Evolutionary conservation across 2,888 invertebrate species (phyloP), one percentile per base, ranked within the genome.

Genomic region (Drosophila mercatorum): DNA sequence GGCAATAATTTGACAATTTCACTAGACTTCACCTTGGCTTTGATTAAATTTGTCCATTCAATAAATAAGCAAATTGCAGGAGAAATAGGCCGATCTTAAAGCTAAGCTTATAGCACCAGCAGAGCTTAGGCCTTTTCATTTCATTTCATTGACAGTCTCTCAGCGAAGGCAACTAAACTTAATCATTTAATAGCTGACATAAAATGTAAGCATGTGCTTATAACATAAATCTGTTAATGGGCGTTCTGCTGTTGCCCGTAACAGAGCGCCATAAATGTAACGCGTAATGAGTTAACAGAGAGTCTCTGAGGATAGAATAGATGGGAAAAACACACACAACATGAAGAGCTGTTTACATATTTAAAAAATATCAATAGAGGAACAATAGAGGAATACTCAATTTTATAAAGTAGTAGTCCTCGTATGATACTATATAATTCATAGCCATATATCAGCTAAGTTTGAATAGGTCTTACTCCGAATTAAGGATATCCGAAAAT

Each of bases 1-100:
- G 56, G 58, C 65, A 65, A 61, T 72, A 58, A 76, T 66, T 72
- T 56, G 49, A 51, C 59, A 68, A 62, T 77, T 76, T 63, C 46
- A 66, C 61, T 65, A 70, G 60, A 4, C 61, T 58, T 46, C 49
- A 22, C 36, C 46, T 49, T 44, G 73, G 44, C 53, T 79, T 65
- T 44, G 22, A 51, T 72, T 68, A 44, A 61, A 78, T 57, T 68
- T 64, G 49, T 38, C 26, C 43, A 56, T 38, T 51, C 52, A 68
- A 52, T 61, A 47, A 58, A 58, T 46, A 60, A 43, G 38, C 61
- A 68, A 70, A 63, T 56, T 67, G 51, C 10, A n/a, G 14, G 38
- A 38, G 14, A 26, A 53, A 10, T 36, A 34, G 36, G 26, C 41
- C 31, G 26, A 46, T 56, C 51, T 56, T 44, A n/a, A 31, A 57